Base-by-base conservation (phyloP, 2,888 invertebrate genomes). In the Euplagia quadripunctaria region DNA sequence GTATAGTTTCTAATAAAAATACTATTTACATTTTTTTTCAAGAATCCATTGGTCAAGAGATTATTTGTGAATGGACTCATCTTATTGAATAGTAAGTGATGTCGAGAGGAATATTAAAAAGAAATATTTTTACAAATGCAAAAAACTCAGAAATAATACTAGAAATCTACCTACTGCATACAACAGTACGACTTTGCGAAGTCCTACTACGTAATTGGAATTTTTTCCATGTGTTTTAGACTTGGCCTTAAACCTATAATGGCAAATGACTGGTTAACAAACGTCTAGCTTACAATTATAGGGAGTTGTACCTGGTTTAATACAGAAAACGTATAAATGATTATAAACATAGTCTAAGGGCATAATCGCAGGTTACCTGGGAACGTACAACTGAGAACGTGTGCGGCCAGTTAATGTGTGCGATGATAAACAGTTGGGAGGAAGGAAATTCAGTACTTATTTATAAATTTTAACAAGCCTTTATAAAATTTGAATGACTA, bases 291-390 rank as follows among this genome's bases (percentile, higher is more conserved):
- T 72, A 81, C 85, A 85, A 91, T 93, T 91, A 91, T 86, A 75
- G 77, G 83, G 84, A 88, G 89, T 85, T 84, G 86, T 85, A 85
- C 86, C 76, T 85, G 83, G 82, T 88, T 87, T 91, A 93, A 94
- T 92, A n/a, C n/a, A n/a, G 88, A 89, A 93, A 93, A 87, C 88
- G 91, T 90, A 92, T 92, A 90, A 91, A 88, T 90, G 87, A 88
- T 91, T 90, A 92, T 92, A 91, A 91, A 89, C 88, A 88, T 86
- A 86, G 85, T 82, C 82, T 51, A 42, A 41, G 76, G 46, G 81
- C 82, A 81, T 93, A 93, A 93, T 93, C 82, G 85, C 78, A 79
- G 85, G 81, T 77, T 79, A 46, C 55, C 55, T 64, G 64, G 42
- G 64, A 76, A 69, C 58, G 31, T 46, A 46, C 68, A 68, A 43